A percentile compares a stretch with the other conserved stretches of the same genome.
Conservation (phyloP, 2,113 vertebrate genomes). For the Cephalopterus ornatus region DNA sequence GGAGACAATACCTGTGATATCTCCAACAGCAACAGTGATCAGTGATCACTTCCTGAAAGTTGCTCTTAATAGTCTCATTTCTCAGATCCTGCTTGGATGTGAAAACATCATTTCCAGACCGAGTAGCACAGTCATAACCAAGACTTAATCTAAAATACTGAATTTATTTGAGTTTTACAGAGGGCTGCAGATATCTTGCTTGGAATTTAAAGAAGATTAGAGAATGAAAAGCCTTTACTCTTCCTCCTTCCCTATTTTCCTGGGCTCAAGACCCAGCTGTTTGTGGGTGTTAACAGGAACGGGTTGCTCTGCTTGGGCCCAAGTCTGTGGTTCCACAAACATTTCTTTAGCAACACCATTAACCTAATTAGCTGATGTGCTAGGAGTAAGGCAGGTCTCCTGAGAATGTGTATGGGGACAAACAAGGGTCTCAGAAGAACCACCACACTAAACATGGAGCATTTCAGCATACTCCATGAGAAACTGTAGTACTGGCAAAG, state of each 20-base stretch:
- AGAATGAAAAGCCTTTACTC: background rate
- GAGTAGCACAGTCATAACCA: background rate
- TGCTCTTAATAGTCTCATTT: background rate
- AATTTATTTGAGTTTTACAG: background rate
- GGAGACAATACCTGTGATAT: constrained; percentile 15
- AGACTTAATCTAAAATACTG: background rate
- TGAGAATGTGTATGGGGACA: background rate
- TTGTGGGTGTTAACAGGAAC: background rate
- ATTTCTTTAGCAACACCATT: background rate
- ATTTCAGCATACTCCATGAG: background rate
- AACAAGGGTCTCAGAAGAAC: background rate
- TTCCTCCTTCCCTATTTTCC: background rate
- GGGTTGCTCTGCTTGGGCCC: background rate
- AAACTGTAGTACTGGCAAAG: background rate
- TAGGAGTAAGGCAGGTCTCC: background rate
- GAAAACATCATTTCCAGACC: constrained; percentile 4
- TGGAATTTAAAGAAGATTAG: background rate
- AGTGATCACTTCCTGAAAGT: constrained; percentile 1
- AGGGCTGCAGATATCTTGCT: background rate
- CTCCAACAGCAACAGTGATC: background rate
- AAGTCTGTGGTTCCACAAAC: background rate
- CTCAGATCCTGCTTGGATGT: background rate
- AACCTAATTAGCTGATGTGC: background rate
- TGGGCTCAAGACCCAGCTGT: background rate
- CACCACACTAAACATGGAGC: background rate